Percentiles rank a stretch among this genome's conserved stretches.
Conservation (phyloP, 1,140 invertebrate genomes). For the Eumaeus atala region DNA sequence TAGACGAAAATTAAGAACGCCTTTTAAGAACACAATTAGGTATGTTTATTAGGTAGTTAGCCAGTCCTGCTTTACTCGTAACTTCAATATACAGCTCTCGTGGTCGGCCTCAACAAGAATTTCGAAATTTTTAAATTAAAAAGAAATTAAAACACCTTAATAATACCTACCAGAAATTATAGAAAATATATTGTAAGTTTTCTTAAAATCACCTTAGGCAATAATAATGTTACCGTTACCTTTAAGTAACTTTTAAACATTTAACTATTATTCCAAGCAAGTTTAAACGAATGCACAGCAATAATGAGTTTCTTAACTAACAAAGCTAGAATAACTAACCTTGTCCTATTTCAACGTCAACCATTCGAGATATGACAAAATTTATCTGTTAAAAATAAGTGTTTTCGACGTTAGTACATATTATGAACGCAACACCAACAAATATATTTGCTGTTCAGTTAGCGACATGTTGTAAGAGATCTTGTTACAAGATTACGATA, state of each 20-base stretch:
- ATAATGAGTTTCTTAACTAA: slow-evolving; percentile 39
- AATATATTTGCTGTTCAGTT: background rate
- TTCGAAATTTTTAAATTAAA: too few relatives aligned
- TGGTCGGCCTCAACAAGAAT: too few relatives aligned
- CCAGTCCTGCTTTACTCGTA: too few relatives aligned
- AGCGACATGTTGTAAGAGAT: background rate
- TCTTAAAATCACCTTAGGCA: too few relatives aligned
- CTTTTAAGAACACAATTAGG: too few relatives aligned
- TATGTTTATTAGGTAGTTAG: too few relatives aligned
- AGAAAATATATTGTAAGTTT: too few relatives aligned
- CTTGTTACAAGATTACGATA: background rate
- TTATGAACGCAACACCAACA: background rate
- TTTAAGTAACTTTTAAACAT: background rate
- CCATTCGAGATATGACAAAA: slow-evolving; percentile 29
- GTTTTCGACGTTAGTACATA: background rate
- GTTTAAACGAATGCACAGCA: slow-evolving; percentile 23
- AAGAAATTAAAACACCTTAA: too few relatives aligned
- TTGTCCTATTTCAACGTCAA: slow-evolving; percentile 28
- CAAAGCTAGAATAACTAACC: slow-evolving; percentile 34
- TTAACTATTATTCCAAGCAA: background rate
- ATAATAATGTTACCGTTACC: too few relatives aligned
- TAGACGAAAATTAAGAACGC: too few relatives aligned
- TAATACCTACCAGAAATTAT: too few relatives aligned
- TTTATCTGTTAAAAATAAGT: slow-evolving; percentile 10
- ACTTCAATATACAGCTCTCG: too few relatives aligned